phyloP scores from a whole-genome alignment of 2,888 invertebrate genomes.

The Tanypteryx hageni region DNA sequence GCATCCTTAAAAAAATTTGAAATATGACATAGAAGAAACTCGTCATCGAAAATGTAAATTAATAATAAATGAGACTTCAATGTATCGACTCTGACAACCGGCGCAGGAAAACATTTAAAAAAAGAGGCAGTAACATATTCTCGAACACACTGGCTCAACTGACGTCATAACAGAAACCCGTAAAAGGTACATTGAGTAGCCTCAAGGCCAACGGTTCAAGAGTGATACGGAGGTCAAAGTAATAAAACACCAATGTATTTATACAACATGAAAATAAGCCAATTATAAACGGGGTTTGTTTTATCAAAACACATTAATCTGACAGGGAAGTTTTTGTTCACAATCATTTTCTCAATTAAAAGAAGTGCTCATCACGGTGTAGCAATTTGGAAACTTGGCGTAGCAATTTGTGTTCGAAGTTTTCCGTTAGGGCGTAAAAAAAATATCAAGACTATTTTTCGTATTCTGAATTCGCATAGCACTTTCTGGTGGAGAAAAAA shows the following conservation, averaged over 20 bases:
- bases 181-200: not conserved
- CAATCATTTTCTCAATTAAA: not conserved
- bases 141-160: not conserved
- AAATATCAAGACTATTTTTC: not conserved
- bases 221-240: conserved; percentile 1
- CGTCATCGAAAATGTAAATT: too few relatives aligned
- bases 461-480: too few relatives aligned
- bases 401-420: not conserved
- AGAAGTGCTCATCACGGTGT: not conserved
- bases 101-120: not conserved
- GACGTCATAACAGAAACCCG: not conserved
- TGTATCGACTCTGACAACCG: not conserved
- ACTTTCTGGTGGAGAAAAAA: too few relatives aligned
- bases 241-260: not conserved
- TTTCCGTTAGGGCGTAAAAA: not conserved
- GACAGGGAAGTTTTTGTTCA: not conserved
- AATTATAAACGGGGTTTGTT: not conserved
- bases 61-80: not conserved
- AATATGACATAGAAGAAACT: too few relatives aligned
- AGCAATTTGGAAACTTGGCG: not conserved
- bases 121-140: not conserved
- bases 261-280: not conserved
- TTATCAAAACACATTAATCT: not conserved
- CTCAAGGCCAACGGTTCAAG: conserved; percentile 2
- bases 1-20: too few relatives aligned